Conservation (phyloP, 2,888 invertebrate species). For the Selenia dentaria region DNA sequence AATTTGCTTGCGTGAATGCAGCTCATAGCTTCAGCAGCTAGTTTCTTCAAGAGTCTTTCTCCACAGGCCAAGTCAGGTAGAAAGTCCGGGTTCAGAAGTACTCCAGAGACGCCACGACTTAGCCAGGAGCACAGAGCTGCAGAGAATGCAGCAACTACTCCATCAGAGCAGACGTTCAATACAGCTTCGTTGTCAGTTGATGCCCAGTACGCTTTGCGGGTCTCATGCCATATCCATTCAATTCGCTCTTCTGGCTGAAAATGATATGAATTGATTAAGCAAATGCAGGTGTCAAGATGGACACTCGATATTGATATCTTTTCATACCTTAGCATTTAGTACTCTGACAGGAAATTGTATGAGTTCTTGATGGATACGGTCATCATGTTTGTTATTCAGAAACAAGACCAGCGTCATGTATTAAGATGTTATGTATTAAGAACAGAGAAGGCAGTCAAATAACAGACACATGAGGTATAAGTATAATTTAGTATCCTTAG, state of each 20-base stretch:
- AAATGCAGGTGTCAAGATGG: too few relatives aligned
- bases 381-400: too few relatives aligned
- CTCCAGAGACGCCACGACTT: constrained; percentile 59
- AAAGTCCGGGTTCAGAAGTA: constrained; percentile 64
- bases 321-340: too few relatives aligned
- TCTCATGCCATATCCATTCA: constrained; percentile 60
- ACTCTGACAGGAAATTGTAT: too few relatives aligned
- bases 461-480: too few relatives aligned
- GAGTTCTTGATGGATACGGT: too few relatives aligned
- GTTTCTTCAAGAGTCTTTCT: constrained; percentile 53
- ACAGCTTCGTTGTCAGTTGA: constrained; percentile 52
- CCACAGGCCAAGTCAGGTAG: constrained; percentile 50
- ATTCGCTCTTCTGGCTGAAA: constrained; percentile 40
- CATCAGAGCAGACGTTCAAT: constrained; percentile 67
- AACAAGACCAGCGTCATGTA: too few relatives aligned
- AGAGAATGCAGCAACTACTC: constrained; percentile 51
- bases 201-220: constrained; percentile 55
- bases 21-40: constrained; percentile 58
- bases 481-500: too few relatives aligned
- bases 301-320: too few relatives aligned
- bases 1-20: constrained; percentile 57
- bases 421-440: too few relatives aligned
- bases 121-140: constrained; percentile 66
- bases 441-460: too few relatives aligned
- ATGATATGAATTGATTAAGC: too few relatives aligned